phyloP scores from a whole-genome alignment of 2,113 vertebrate species.

The Podarcis muralis region DNA sequence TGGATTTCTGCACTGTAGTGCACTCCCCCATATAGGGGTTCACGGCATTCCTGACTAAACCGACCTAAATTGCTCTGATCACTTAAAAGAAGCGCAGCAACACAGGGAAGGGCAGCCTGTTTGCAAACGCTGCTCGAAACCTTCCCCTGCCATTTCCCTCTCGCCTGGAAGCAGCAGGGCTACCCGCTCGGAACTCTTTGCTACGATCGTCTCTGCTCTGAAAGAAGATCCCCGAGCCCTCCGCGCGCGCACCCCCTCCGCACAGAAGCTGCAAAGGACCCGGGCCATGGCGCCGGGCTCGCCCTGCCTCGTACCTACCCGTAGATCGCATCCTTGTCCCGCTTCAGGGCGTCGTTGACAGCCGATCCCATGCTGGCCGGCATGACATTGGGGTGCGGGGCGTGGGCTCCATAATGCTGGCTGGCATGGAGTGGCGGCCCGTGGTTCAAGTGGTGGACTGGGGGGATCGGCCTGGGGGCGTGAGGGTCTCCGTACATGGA shows the following conservation, averaged over 20 bases:
- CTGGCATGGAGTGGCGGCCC: constrained; percentile 97
- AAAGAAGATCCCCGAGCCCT: neutral
- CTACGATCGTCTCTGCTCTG: neutral
- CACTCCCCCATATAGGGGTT: neutral
- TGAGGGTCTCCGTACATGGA: constrained; percentile 99
- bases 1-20: neutral
- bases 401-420: constrained; percentile 98
- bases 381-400: constrained; percentile 98
- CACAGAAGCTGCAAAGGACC: constrained; percentile 22
- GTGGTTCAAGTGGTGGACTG: constrained; percentile 99
- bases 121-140: neutral
- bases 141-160: neutral
- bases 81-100: neutral
- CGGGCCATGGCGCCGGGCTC: constrained; percentile 30
- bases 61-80: neutral
- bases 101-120: neutral
- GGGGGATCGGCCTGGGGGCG: constrained; percentile 96
- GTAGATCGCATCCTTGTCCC: constrained; percentile 99
- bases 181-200: neutral
- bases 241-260: neutral
- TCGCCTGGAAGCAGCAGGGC: neutral
- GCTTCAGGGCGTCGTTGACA: constrained; percentile 99
- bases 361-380: constrained; percentile 98
- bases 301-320: constrained; percentile 82
- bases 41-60: neutral